These are phyloP conservation scores for Rhagoletis pomonella DNA, from an alignment of 1,140 invertebrate species.

Conservation along the genomic window DNA sequence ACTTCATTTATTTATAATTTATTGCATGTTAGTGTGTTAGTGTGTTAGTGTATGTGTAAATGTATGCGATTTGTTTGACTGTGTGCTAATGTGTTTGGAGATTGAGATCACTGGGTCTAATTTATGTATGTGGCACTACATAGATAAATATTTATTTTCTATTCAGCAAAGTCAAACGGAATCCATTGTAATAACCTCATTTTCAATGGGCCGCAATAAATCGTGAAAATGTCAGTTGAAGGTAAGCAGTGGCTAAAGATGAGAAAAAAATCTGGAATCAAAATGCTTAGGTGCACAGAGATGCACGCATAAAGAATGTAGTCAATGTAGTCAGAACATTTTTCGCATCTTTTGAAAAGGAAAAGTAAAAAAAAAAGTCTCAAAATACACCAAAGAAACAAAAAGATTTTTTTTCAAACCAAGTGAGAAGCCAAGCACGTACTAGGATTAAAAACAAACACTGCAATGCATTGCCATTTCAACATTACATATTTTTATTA, in stretches of 20 bases:
- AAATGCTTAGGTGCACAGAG: too few relatives aligned
- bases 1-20: constrained; percentile 49
- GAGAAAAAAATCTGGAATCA: not conserved
- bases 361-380: too few relatives aligned
- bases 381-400: too few relatives aligned
- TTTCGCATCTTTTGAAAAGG: too few relatives aligned
- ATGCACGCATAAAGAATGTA: too few relatives aligned
- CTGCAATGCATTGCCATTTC: not conserved
- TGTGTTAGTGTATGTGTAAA: not conserved
- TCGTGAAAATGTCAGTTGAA: constrained; percentile 48
- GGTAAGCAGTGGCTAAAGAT: not conserved
- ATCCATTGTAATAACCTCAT: constrained; percentile 29
- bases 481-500: not conserved
- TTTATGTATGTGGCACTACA: not conserved
- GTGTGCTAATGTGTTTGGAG: too few relatives aligned
- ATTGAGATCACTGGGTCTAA: not conserved
- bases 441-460: too few relatives aligned
- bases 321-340: too few relatives aligned
- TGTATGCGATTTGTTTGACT: not conserved
- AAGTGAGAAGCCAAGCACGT: too few relatives aligned
- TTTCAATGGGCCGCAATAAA: constrained; percentile 36
- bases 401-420: too few relatives aligned
- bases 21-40: not conserved
- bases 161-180: constrained; percentile 27
- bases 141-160: constrained; percentile 39